Evolutionary conservation across 2,797 vertebrate genomes (phyloP).

Genomic region (Acipenser transmontanus): DNA sequence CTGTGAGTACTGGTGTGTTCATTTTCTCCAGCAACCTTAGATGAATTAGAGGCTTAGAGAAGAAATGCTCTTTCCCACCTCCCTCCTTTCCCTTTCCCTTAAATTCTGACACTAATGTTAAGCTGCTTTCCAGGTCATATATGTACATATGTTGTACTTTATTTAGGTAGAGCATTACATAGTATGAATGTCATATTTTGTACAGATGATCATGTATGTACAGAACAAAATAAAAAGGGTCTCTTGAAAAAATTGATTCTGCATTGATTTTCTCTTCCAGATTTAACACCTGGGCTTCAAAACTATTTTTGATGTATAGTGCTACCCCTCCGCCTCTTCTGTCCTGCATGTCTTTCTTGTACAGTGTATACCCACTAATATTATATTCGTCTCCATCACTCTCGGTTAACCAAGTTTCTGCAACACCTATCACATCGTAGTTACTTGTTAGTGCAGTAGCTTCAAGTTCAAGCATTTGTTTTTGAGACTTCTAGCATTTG

Average conservation of each 20-base stretch:
- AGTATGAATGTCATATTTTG: constrained; percentile 78
- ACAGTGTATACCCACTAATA: too few species aligned
- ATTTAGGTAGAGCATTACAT: constrained; percentile 79
- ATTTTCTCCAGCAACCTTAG: constrained; percentile 26
- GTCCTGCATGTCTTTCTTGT: too few species aligned
- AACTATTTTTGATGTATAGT: too few species aligned
- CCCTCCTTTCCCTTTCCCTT: not conserved
- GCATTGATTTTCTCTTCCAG: too few species aligned
- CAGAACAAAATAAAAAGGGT: constrained; percentile 79
- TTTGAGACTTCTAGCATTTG: too few species aligned
- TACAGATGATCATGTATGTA: constrained; percentile 90
- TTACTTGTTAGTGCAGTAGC: too few species aligned
- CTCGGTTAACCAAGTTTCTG: too few species aligned
- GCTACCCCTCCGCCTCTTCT: too few species aligned
- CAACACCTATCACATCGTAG: too few species aligned
- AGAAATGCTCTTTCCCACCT: constrained; percentile 30
- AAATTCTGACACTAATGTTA: constrained; percentile 45
- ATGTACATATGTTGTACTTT: constrained; percentile 88
- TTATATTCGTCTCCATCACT: too few species aligned
- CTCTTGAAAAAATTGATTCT: constrained; percentile 50
- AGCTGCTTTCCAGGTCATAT: constrained; percentile 66
- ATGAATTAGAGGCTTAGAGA: constrained; percentile 20
- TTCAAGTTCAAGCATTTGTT: too few species aligned
- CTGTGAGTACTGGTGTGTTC: constrained; percentile 9
- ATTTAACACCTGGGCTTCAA: too few species aligned